A percentile compares a stretch with the other conserved stretches of the same genome.
These are phyloP conservation scores for Lepus americanus DNA, from an alignment of 2,113 vertebrate species.

Conservation along the genomic window DNA sequence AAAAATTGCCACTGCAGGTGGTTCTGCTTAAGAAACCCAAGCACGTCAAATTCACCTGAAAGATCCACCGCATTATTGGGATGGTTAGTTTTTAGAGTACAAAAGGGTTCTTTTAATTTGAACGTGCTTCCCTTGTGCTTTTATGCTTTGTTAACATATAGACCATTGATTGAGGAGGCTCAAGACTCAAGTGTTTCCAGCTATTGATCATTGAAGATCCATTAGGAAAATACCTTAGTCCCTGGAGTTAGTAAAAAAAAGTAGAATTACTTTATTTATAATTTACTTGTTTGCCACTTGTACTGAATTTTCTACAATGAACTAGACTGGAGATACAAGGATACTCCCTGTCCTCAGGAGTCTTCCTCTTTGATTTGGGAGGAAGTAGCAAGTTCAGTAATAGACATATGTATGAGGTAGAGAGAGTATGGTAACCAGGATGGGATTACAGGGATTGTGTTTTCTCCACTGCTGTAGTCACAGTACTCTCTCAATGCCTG, in stretches of 20 bases:
- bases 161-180: constrained; percentile 51
- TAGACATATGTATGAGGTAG: not conserved
- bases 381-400: not conserved
- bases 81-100: constrained; percentile 42
- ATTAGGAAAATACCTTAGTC: constrained; percentile 37
- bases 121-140: constrained; percentile 40
- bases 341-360: not conserved
- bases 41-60: constrained; percentile 68
- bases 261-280: constrained; percentile 30
- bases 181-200: constrained; percentile 35
- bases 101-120: constrained; percentile 46
- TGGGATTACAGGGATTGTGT: not conserved
- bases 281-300: constrained; percentile 12
- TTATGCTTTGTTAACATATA: constrained; percentile 62
- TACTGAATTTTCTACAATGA: not conserved
- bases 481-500: not conserved
- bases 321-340: not conserved
- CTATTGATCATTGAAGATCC: constrained; percentile 39
- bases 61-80: not conserved
- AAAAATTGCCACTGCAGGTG: constrained; percentile 46
- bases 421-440: not conserved
- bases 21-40: constrained; percentile 28
- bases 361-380: not conserved
- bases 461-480: constrained; percentile 15
- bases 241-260: constrained; percentile 50